Base-by-base conservation (phyloP, 2,113 vertebrate genomes). In the Pterocles orientalis region DNA sequence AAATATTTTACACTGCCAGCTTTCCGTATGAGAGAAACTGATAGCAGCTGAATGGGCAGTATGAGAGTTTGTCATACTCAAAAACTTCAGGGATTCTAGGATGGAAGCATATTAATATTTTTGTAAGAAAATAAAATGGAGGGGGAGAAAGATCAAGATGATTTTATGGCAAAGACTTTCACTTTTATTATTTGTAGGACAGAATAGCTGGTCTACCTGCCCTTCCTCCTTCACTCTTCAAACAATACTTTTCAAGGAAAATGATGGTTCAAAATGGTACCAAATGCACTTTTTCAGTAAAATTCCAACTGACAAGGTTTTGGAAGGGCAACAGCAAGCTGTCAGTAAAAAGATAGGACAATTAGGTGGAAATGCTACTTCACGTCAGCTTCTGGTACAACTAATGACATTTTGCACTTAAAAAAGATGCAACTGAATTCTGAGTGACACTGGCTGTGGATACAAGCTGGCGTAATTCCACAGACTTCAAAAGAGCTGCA, bases 371-470 rank as follows among this genome's bases (percentile, higher is more conserved):
- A 96, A 96, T 90, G 90, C 61, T 90, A 86, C 86, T 94, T 94
- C 92, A 65, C 93, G 94, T 96, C 95, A 97, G 86, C 88, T 86
- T 71, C 90, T 95, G 86, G 93, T 96, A 84, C 86, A 96, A 81
- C 94, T 96, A 96, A 96, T 92, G 96, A 95, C 94, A 96, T 96
- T 96, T 92, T 96, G 90, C 92, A 96, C 95, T 96, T 96, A 31
- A 95, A 96, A 96, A 92, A 95, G 88, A 96, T 96, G 88, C 95
- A 84, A 57, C 92, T 90, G 95, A 96, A 84, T 97, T 78, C 82
- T 92, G 95, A 94, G 64, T 96, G 95, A 90, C 94, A 84, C 36
- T 68, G 69, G 43, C 76, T 78, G 43, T 83, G 72, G 82, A 64
- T 62, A 64, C 80, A 90, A 71, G 56, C 90, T 96, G 82, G 92